Base-by-base conservation (phyloP, 2,797 vertebrate genomes). In the Denticeps clupeoides region DNA sequence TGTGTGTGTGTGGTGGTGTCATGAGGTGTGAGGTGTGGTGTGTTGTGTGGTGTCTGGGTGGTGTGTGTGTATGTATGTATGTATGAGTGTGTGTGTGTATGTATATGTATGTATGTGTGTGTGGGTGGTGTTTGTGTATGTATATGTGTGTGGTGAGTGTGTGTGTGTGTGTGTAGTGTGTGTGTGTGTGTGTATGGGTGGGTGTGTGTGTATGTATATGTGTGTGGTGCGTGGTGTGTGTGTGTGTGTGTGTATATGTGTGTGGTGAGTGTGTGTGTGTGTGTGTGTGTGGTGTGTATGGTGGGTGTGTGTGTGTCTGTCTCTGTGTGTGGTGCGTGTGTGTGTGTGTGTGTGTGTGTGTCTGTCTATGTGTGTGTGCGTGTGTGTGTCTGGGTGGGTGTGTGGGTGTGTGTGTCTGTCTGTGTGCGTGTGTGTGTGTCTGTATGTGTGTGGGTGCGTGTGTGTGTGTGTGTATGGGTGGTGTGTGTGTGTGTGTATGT, bases 381-480 rank as follows among this genome's bases (percentile, higher is more conserved):
- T 7, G 7, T 12, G 29, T 32, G 28, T 12, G 3, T 31, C 5
- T 31, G 10, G 8, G 28, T 31, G 29, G n/a, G 29, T 31, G 3
- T 23, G 13, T 10, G 16, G 40, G 8, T 40, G 13, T 18, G 9
- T 18, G 11, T n/a, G 26, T 19, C 47, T 7, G 11, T 15, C 41
- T 24, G 29, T 2, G 11, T 18, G 19, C 21, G 8, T 10, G 27
- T 26, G 31, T 12, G 11, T 9, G 16, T 7, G 11, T 8, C 18
- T 23, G 18, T 11, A 27, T 10, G 25, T 44, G 31, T 25, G 11
- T 47, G 23, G 21, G 27, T 42, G 25, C 16, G 25, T 31, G 49
- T 40, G 7, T 19, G 31, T 46, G 38, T 49, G 22, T 35, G 8
- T 33, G 23, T 46, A n/a, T n/a, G n/a, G n/a, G n/a, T n/a, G n/a